Percentiles rank a stretch among this genome's conserved stretches.
phyloP scores from a whole-genome alignment of 2,888 invertebrate genomes.

The Machimus atricapillus region DNA sequence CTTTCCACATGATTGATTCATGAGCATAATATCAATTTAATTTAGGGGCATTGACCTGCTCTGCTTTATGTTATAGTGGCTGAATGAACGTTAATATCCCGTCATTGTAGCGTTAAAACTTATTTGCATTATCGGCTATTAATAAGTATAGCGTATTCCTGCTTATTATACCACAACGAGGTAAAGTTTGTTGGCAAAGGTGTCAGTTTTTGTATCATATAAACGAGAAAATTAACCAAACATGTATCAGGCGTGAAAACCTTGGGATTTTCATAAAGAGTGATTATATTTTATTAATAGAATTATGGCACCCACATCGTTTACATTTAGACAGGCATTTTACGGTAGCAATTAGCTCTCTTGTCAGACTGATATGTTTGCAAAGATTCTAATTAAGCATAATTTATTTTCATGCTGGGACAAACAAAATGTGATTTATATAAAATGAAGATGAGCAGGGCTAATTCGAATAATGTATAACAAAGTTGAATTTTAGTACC shows the following conservation, averaged over 20 bases:
- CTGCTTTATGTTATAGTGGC: background rate
- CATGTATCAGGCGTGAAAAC: background rate
- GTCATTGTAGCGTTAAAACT: background rate
- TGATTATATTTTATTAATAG: background rate
- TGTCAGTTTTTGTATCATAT: background rate
- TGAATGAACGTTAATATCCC: background rate
- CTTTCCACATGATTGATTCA: background rate
- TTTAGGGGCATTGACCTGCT: background rate
- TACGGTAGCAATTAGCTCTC: background rate
- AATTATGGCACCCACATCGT: background rate
- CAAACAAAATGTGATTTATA: background rate
- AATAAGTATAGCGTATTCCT: background rate
- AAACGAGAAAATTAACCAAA: background rate
- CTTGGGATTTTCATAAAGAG: background rate
- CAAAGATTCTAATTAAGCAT: background rate
- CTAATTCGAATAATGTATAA: background rate
- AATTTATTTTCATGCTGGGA: background rate
- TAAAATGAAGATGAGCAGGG: background rate
- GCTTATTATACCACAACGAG: background rate
- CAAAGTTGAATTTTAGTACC: background rate
- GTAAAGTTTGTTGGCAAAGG: background rate
- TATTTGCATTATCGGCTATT: background rate
- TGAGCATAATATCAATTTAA: background rate
- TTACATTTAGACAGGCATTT: background rate
- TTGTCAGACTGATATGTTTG: background rate